These are phyloP conservation scores for Adelphocoris suturalis DNA, from an alignment of 2,888 invertebrate species.

Conservation along the genomic window DNA sequence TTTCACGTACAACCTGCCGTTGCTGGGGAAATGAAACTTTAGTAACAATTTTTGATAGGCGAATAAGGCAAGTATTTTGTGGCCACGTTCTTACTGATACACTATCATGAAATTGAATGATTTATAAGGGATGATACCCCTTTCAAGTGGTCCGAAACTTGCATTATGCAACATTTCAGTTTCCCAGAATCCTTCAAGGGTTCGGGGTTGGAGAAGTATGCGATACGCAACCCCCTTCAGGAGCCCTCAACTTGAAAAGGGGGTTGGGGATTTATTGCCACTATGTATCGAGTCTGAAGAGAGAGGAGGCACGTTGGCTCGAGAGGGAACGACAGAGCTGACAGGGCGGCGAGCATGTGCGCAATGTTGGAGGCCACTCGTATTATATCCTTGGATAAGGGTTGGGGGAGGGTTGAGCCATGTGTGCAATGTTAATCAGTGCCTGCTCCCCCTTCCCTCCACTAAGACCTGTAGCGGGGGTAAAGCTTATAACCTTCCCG, in stretches of 20 bases:
- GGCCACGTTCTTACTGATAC: too few relatives aligned
- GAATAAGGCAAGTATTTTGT: too few relatives aligned
- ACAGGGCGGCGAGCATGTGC: neutral
- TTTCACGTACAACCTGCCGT: too few relatives aligned
- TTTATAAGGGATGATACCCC: too few relatives aligned
- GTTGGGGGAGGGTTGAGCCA: neutral
- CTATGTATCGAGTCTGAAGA: neutral
- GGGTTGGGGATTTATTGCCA: neutral
- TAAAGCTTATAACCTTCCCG: neutral
- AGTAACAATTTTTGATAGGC: too few relatives aligned
- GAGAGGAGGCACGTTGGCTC: neutral
- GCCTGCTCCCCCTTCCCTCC: neutral
- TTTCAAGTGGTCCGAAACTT: neutral
- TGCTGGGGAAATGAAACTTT: too few relatives aligned
- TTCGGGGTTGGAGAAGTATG: neutral
- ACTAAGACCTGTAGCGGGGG: neutral
- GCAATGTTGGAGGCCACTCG: neutral
- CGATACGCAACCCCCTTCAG: neutral
- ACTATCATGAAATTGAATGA: too few relatives aligned
- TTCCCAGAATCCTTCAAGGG: neutral
- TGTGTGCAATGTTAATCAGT: slow-evolving; percentile 31
- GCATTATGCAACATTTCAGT: neutral
- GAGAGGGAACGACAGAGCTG: neutral
- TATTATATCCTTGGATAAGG: slow-evolving; percentile 1
- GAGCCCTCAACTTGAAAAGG: neutral